Evolutionary conservation across 2,113 vertebrate species (phyloP).

Genomic region (Ibidorhyncha struthersii): DNA sequence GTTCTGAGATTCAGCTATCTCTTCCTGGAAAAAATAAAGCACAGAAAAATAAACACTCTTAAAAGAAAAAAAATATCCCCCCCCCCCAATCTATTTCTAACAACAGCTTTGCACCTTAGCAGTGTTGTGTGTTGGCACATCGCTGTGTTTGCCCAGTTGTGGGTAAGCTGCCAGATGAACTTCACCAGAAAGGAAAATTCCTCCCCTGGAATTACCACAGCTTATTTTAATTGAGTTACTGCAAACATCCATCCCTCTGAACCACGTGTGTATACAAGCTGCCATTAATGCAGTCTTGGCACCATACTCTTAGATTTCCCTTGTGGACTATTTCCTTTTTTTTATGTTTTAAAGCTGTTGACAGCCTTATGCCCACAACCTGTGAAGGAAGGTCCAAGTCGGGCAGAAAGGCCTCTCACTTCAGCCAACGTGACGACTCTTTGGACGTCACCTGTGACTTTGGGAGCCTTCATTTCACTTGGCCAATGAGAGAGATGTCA

Average conservation of each 20-base stretch:
- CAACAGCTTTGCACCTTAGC: background rate
- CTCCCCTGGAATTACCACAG: background rate
- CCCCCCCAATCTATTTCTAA: background rate
- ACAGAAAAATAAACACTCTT: background rate
- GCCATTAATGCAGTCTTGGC: background rate
- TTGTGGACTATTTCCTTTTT: background rate
- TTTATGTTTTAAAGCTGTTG: background rate
- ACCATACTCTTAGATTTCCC: background rate
- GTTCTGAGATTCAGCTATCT: constrained; percentile 50
- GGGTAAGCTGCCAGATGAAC: background rate
- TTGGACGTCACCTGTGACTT: background rate
- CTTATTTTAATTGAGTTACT: background rate
- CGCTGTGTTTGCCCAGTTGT: background rate
- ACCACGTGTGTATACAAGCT: background rate
- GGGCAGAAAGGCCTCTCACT: background rate
- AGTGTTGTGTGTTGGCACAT: background rate
- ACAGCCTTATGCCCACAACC: background rate
- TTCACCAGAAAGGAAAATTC: background rate
- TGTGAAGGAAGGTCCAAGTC: fast-evolving
- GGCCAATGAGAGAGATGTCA: background rate
- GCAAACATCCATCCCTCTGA: background rate
- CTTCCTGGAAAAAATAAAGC: constrained; percentile 62
- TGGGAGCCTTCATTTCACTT: background rate
- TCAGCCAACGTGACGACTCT: background rate
- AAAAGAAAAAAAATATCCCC: background rate